Base-by-base conservation (phyloP, 2,888 invertebrate genomes). In the Chrysina gloriosa region DNA sequence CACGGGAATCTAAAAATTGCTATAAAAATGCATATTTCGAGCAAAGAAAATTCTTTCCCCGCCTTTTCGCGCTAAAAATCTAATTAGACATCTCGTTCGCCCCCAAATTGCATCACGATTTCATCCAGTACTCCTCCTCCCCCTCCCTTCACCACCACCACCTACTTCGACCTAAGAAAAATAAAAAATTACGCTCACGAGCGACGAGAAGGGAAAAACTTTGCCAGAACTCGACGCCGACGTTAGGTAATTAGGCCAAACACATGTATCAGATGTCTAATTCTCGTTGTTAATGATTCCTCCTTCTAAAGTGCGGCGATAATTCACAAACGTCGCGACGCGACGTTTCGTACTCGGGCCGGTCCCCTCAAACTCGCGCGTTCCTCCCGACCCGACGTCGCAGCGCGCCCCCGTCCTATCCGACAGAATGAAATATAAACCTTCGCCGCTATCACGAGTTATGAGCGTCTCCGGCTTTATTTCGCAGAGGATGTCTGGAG, bases 401-500 rank as follows among this genome's bases (percentile, higher is more conserved):
- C 47, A n/a, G n/a, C 14, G 36, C 36, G 36, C 3, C 36, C 36
- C 1, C 14, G n/a, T 36, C 36, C 36, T 36, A 14, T 36, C 14
- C 11, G 11, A 19, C 45, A 4, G 16, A 19, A 7, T 54, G 11
- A 47, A 63, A 63, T 29, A 63, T 31, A 31, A 19, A 21, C 34
- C 3, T 19, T 9, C 21, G 39, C n/a, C n/a, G 39, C n/a, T n/a
- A n/a, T n/a, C n/a, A n/a, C n/a, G 39, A 54, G 27, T 54, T 54
- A 54, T 34, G 31, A 34, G 21, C 21, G 39, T 25, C 23, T n/a
- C 0, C 7, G 29, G 4, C 3, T 21, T 1, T n/a, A 2, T 58
- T 58, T 82, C 83, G 36, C 87, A 95, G 96, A 97, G 88, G 96
- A 97, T 85, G 91, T 97, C 79, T 87, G 96, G 78, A 89, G 90